Conservation (phyloP, 2,797 vertebrate species). For the Sebastes trivittatus region DNA sequence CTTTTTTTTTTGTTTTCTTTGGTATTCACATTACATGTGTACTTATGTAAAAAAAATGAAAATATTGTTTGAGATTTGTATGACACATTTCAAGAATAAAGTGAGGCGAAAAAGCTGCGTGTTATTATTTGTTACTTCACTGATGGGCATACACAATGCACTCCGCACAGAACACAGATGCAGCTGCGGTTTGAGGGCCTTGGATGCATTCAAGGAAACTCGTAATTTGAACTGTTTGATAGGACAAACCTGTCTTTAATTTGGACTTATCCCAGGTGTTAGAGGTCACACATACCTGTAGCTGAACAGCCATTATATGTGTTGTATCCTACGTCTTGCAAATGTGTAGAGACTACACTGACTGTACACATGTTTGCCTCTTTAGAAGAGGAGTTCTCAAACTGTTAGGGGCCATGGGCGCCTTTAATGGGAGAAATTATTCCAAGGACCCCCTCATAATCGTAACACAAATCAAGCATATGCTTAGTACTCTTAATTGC, state of each 20-base stretch:
- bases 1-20: constrained; percentile 25
- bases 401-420: too few relatives aligned
- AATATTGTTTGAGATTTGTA: constrained; percentile 74
- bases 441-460: too few relatives aligned
- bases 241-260: neutral
- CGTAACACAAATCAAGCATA: too few relatives aligned
- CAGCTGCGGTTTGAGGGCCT: neutral
- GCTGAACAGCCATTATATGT: neutral
- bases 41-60: constrained; percentile 62
- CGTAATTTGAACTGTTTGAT: neutral
- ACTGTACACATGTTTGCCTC: neutral
- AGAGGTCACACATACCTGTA: neutral
- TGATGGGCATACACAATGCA: too few relatives aligned
- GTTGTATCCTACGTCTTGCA: neutral
- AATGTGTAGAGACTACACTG: too few relatives aligned
- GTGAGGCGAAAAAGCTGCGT: constrained; percentile 29
- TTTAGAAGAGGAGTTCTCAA: too few relatives aligned
- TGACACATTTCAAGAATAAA: constrained; percentile 76
- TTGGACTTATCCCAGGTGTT: neutral
- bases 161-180: neutral
- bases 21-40: constrained; percentile 50
- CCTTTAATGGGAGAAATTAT: too few relatives aligned
- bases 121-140: constrained; percentile 55
- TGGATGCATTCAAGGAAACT: neutral
- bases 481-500: too few relatives aligned